These are phyloP conservation scores for Myiopsitta monachus DNA, from an alignment of 2,113 vertebrate species.

Conservation along the genomic window DNA sequence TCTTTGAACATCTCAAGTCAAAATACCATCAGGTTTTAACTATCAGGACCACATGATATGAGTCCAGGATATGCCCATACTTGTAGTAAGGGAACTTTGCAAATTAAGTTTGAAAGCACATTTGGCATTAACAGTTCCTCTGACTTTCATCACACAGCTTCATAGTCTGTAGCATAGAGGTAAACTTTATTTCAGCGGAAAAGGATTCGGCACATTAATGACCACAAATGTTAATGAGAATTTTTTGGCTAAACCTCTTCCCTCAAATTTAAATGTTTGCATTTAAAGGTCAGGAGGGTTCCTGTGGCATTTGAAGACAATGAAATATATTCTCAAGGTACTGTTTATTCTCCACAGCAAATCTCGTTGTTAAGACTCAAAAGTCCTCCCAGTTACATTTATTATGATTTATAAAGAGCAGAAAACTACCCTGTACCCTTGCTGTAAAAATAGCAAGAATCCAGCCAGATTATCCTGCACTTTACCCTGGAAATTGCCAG, in stretches of 20 bases:
- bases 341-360: background rate
- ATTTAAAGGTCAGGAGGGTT: conserved; percentile 13
- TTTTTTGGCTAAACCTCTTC: background rate
- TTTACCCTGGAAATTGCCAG: background rate
- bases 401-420: background rate
- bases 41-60: background rate
- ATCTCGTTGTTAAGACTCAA: background rate
- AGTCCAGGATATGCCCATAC: background rate
- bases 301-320: background rate
- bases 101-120: background rate
- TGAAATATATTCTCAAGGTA: background rate
- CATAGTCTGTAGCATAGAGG: background rate
- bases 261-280: conserved; percentile 8
- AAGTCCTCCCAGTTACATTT: conserved; percentile 2
- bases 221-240: background rate
- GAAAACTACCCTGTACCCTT: background rate
- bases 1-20: background rate
- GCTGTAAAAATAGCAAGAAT: background rate
- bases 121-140: background rate
- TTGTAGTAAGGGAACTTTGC: background rate
- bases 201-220: background rate
- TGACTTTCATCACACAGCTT: background rate
- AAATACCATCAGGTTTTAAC: background rate
- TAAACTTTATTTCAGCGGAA: background rate
- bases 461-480: background rate